Evolutionary conservation across 2,113 vertebrate species (phyloP).

Genomic region (Heliornis fulica): DNA sequence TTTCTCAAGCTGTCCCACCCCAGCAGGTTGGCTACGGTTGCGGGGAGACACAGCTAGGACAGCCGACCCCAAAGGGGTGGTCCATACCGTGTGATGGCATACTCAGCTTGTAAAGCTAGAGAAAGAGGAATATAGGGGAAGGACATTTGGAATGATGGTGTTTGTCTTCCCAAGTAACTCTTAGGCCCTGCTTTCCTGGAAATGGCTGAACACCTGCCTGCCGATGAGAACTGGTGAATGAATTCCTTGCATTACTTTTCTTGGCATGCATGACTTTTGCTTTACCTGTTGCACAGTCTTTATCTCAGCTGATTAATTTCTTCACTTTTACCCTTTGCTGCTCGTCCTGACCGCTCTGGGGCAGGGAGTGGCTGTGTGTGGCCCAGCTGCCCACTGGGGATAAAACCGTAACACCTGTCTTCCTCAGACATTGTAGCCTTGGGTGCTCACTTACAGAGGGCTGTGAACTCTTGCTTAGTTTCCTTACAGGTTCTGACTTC

Average conservation of each 20-base stretch:
- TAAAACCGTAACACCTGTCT: neutral
- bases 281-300: neutral
- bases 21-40: neutral
- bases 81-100: neutral
- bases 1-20: neutral
- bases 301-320: neutral
- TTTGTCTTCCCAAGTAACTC: neutral
- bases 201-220: neutral
- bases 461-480: neutral
- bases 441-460: neutral
- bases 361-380: rapidly evolving
- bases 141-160: rapidly evolving
- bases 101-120: neutral
- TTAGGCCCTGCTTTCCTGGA: neutral
- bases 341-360: no score
- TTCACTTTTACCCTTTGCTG: neutral
- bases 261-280: rapidly evolving
- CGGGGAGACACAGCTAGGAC: neutral
- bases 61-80: neutral
- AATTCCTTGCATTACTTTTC: neutral
- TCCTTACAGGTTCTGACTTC: neutral
- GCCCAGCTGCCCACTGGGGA: neutral
- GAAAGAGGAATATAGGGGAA: neutral
- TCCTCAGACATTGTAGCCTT: neutral
- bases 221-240: rapidly evolving